Evolutionary conservation across 2,888 invertebrate species (phyloP), one percentile per base, ranked within the genome.

Genomic region (Drosophila mayaguana): DNA sequence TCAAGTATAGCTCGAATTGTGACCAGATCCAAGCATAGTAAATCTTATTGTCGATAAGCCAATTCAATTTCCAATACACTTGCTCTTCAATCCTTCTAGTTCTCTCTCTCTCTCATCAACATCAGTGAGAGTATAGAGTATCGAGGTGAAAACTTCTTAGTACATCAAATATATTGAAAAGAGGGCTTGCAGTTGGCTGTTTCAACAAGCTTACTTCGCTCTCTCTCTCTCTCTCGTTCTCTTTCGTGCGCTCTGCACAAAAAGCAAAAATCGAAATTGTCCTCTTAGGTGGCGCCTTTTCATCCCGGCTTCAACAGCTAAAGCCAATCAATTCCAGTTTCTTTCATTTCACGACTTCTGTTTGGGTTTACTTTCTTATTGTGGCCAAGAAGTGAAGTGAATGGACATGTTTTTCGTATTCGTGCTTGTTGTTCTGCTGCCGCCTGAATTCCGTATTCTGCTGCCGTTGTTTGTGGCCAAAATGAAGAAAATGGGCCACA

Each of bases 381-480:
- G 51, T 69, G 66, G 56, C 38, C 62, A 63, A 63, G 66, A 69
- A 64, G 75, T 62, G 66, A 69, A 64, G 72, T 59, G 43, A 75
- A 69, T 59, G 56, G 50, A 75, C 60, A 50, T 32, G 43, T 22
- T 9, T 2, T 53, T 16, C 6, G 18, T 53, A 11, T 22, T 32
- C 59, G 56, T 43, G 40, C 22, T n/a, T 50, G 54, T 50, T 53
- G 46, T 20, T 16, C 16, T 20, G 38, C 22, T 34, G 28, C 48
- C 51, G 55, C 55, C 28, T n/a, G 11, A 40, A 45, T 45, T 18
- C 64, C 22, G 51, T 48, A 54, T 43, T 25, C 54, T 55, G 63
- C 40, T 57, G 57, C 51, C 48, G 56, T 63, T 63, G 57, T 61
- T 32, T 84, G 80, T 78, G 82, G 80, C 68, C 70, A 67, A 78